Conservation (phyloP, 2,888 invertebrate genomes). For the Flabesymbios commensalis region DNA sequence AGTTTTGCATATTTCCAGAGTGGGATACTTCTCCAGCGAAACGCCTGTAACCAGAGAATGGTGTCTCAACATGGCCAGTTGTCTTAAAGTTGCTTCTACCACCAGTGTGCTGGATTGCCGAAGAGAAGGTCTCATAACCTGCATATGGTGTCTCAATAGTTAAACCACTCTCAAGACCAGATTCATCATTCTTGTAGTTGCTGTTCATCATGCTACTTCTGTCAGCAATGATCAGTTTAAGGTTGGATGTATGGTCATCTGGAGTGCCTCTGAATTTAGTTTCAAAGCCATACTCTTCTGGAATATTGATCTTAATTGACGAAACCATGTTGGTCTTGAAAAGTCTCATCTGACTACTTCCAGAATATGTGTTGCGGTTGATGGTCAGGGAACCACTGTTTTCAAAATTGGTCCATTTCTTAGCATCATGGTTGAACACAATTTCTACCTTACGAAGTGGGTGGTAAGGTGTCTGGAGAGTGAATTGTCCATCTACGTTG, state of each 20-base stretch:
- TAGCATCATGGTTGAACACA: conserved; percentile 17
- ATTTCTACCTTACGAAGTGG: conserved; percentile 2
- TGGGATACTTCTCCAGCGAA: conserved; percentile 10
- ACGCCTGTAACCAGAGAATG: conserved; percentile 5
- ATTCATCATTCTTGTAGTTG: background rate
- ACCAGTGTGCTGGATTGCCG: conserved; percentile 20
- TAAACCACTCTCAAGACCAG: conserved; percentile 12
- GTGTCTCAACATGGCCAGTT: conserved; percentile 12
- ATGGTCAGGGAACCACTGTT: conserved; percentile 11
- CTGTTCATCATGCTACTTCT: too few relatives aligned
- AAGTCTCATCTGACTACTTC: conserved; percentile 12
- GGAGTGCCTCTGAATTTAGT: conserved; percentile 20
- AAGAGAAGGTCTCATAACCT: conserved; percentile 5
- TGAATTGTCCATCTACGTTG: background rate
- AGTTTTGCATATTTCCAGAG: background rate
- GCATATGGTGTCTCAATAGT: conserved; percentile 7
- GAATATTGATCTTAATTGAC: conserved; percentile 11
- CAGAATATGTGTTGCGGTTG: conserved; percentile 14
- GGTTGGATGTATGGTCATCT: conserved; percentile 20
- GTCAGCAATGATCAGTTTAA: too few relatives aligned
- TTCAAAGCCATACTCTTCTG: conserved; percentile 20
- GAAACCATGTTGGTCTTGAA: conserved; percentile 1
- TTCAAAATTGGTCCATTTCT: conserved; percentile 14
- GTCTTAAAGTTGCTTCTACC: conserved; percentile 18
- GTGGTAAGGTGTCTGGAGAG: conserved; percentile 10